Evolutionary conservation across 1,140 invertebrate genomes (phyloP), one percentile per base, ranked within the genome.

Genomic region (Monomorium pharaonis): DNA sequence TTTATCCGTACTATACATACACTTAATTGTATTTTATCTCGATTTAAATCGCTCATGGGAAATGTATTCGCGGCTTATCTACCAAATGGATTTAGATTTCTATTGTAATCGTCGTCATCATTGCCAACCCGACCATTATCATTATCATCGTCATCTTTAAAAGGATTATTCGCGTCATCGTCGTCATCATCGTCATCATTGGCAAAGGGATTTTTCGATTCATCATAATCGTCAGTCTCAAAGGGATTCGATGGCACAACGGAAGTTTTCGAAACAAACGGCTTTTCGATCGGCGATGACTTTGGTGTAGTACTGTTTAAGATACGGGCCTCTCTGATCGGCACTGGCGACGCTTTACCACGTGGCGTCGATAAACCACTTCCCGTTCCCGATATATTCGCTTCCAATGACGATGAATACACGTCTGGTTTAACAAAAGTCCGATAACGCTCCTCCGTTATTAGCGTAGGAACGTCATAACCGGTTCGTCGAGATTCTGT

Each of bases 31-130:
- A 51, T 51, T 7, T 27, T 21, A 16, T 49, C 37, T 37, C 1
- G 24, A n/a, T 4, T 63, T 27, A 10, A 65, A 30, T 47, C 27
- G 2, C 12, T 44, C 24, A 12, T 21, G 14, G 16, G 18, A 78
- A 88, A 87, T 49, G 42, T n/a, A 58, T 51, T 18, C 18, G 63
- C 47, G 75, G 62, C 91, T 94, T 92, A 95, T 84, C 91, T 94
- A 33, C 87, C 93, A 90, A 97, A 97, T 18, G 96, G 96, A 93
- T 97, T 97, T 21, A 96, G 91, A 91, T 97, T 97, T 89, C 96
- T 96, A 90, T 97, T 96, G 91, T 97, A 97, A 92, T 95, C 92
- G 80, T 95, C 93, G 27, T 95, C 95, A 58, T 94, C 93, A 12
- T 92, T 78, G 30, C 27, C 44, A 42, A 89, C 96, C 95, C 10